Percentiles rank a stretch among this genome's conserved stretches.
phyloP scores from a whole-genome alignment of 2,888 invertebrate species.

The Balanococcus diminutus region DNA sequence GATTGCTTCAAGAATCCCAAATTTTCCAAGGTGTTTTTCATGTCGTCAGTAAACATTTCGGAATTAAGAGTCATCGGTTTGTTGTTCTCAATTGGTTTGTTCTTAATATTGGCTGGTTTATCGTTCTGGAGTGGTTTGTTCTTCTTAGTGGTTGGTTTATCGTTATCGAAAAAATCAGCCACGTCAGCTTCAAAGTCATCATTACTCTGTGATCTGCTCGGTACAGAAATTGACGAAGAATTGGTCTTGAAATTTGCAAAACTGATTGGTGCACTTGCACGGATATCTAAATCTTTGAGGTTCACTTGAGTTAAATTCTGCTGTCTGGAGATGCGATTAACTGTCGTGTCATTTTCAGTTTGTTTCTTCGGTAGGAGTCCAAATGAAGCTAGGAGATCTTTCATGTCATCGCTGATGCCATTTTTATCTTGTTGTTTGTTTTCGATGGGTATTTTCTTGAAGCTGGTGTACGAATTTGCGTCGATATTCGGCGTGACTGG shows the following conservation, averaged over 20 bases:
- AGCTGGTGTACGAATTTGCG: conserved; percentile 62
- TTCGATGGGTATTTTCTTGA: conserved; percentile 62
- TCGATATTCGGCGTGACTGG: conserved; percentile 59
- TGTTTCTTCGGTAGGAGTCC: conserved; percentile 61
- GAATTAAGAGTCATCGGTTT: background rate
- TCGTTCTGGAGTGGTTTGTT: background rate
- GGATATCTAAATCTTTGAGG: conserved; percentile 44
- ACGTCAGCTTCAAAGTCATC: background rate
- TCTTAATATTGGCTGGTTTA: background rate
- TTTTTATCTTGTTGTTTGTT: conserved; percentile 58
- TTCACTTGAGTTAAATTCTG: conserved; percentile 26
- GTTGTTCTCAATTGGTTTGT: background rate
- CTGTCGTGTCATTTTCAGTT: conserved; percentile 49
- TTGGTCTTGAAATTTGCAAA: conserved; percentile 59
- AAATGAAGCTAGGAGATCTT: conserved; percentile 63
- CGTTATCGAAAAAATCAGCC: background rate
- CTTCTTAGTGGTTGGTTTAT: background rate
- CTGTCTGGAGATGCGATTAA: conserved; percentile 38
- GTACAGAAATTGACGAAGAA: conserved; percentile 62
- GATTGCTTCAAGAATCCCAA: conserved; percentile 34
- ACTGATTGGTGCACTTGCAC: background rate
- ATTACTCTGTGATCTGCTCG: conserved; percentile 58
- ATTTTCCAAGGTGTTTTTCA: conserved; percentile 33
- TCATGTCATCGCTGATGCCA: conserved; percentile 61
- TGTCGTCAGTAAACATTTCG: conserved; percentile 16